Base-by-base conservation (phyloP, 2,113 vertebrate species). In the Nematolebias whitei region DNA sequence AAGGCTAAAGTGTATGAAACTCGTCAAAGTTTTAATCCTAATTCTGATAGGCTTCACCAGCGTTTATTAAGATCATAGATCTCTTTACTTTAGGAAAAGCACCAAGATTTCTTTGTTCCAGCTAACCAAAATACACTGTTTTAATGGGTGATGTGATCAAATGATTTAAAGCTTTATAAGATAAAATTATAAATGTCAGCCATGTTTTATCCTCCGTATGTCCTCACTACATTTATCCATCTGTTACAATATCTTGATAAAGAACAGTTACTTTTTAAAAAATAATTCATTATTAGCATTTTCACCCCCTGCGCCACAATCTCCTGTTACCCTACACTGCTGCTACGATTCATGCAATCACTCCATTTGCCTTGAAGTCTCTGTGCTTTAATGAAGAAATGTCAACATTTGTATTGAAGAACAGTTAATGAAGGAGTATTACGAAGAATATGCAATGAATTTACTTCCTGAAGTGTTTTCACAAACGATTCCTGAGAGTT, bases 331-430 rank as follows among this genome's bases (percentile, higher is more conserved):
- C 24, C 14, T 54, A 52, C n/a, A 41, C 63, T 61, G 66, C 45
- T 80, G 41, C 64, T 59, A 29, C 2, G 32, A 71, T 41, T 60
- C 59, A 78, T 79, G 74, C 77, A 79, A 82, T 79, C 71, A 47
- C 52, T 41, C 35, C 58, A 48, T 35, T 13, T 51, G 77, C 20
- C 80, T 72, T 70, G 41, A 79, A 73, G n/a, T 20, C 57, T 67
- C 23, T 61, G 35, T 1, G 47, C 55, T 32, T 29, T 32, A 60
- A 24, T 55, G 72, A 78, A 74, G 62, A 43, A 63, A 78, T 29
- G 29, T 66, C 70, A 79, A 83, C 10, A 50, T 76, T 45, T 10
- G 39, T 12, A 3, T 29, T 53, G 67, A 80, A 55, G 26, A 68
- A 58, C 18, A 43, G 10, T 39, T 2, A 39, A 12, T n/a, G 52